Percentiles rank a stretch among this genome's conserved stretches.
Conservation (phyloP, 64 coral and sea anemone genomes). For the Montipora cactus region DNA sequence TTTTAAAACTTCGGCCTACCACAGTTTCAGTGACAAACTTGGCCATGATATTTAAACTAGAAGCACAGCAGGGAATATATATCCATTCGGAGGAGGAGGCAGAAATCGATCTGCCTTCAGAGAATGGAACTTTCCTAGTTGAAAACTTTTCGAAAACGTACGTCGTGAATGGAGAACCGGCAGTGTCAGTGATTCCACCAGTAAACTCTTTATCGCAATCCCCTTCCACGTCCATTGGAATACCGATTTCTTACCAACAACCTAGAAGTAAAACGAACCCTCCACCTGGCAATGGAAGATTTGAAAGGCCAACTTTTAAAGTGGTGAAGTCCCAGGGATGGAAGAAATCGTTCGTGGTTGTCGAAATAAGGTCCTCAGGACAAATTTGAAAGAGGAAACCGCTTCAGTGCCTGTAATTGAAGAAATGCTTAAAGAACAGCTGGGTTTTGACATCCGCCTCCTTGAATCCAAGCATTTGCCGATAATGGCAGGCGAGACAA, state of each 20-base stretch:
- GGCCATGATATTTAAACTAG: constrained; percentile 36
- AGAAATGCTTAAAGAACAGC: too few relatives aligned
- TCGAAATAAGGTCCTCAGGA: too few relatives aligned
- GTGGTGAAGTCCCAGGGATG: background rate
- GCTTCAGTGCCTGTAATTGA: too few relatives aligned
- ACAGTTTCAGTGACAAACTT: constrained; percentile 8
- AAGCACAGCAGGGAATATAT: constrained; percentile 26
- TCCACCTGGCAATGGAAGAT: background rate
- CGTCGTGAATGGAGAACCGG: constrained; percentile 2
- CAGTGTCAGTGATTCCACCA: background rate
- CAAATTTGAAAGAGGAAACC: too few relatives aligned
- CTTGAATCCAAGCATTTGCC: too few relatives aligned
- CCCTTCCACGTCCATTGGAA: background rate
- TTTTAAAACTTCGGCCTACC: constrained; percentile 10
- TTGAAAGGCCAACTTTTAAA: constrained; percentile 24
- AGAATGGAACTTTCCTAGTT: background rate
- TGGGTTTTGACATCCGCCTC: too few relatives aligned
- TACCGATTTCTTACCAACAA: constrained; percentile 3
- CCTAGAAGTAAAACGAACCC: constrained; percentile 35
- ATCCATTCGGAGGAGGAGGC: constrained; percentile 8
- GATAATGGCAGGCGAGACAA: too few relatives aligned
- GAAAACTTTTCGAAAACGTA: constrained; percentile 28
- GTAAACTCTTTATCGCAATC: constrained; percentile 7
- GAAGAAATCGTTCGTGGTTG: too few relatives aligned
- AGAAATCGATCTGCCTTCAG: constrained; percentile 1